Evolutionary conservation across 2,113 vertebrate species (phyloP), one percentile per base, ranked within the genome.

Genomic region (Mohoua ochrocephala): DNA sequence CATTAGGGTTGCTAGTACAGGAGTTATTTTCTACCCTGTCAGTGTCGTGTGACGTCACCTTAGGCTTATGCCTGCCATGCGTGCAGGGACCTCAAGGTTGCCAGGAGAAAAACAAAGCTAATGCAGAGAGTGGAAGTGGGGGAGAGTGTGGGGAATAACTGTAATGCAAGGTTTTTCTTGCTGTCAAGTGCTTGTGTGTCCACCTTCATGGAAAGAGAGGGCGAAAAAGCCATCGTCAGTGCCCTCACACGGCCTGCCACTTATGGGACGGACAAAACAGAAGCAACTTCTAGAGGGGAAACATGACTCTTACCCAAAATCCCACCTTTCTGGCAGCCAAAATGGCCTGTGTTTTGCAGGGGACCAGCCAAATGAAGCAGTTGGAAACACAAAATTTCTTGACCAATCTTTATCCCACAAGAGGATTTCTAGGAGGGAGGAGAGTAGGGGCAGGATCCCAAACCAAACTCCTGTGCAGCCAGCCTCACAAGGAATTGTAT

Each of bases 391-490:
- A 86, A 54, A 41, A 83, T 70, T 95, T 95, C 89, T 75, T 84
- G 42, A 91, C 39, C 39, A 81, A 95, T 77, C 82, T 91, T 82
- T 90, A 91, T 70, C 52, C 88, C 26, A 1, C 56, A 83, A 53
- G 56, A 94, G 30, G 67, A 88, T 80, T 95, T 94, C 83, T 90
- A 94, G 85, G 63, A 88, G 61, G 64, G 47, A 94, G 39, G 24
- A 70, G 44, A 92, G 27, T 68, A 84, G 63, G n/a, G 92, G 92
- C 92, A 91, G 37, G 52, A 80, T 93, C 86, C 88, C 93, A 96
- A 96, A 90, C 52, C 76, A 96, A 96, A 97, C 79, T 77, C 84
- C 27, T 71, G 35, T 83, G 83, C 79, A 93, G 91, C 86, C 95
- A 96, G 86, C 68, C 33, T 95, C 84, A 54, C 82, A 93, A 92